A percentile compares a stretch with the other conserved stretches of the same genome.
phyloP scores from a whole-genome alignment of 2,888 invertebrate genomes.

The Eustalomyia histrio region DNA sequence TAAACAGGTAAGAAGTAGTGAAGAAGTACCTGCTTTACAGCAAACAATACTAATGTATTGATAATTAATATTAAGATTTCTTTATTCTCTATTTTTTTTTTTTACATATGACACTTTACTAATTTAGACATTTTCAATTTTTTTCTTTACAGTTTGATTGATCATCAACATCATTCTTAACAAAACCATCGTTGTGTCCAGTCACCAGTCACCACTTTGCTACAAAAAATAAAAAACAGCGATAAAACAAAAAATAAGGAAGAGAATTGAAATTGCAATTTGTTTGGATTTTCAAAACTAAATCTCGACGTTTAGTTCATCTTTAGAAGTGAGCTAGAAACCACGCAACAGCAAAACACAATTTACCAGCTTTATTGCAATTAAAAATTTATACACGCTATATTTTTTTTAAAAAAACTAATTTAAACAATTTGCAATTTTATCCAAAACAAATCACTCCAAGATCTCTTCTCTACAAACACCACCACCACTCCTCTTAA shows the following conservation, averaged over 20 bases:
- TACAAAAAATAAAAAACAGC: neutral
- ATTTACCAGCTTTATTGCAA: conserved; percentile 42
- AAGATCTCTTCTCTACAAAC: conserved; percentile 6
- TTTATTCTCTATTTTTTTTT: neutral
- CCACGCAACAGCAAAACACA: conserved; percentile 6
- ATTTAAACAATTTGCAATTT: conserved; percentile 47
- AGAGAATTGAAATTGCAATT: conserved; percentile 26
- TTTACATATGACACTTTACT: conserved; percentile 8
- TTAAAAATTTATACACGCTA: conserved; percentile 20
- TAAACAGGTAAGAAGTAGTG: neutral
- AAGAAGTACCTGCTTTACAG: neutral
- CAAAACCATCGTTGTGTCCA: conserved; percentile 15
- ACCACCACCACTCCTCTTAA: neutral
- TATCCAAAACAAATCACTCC: neutral
- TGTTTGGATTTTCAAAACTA: conserved; percentile 24
- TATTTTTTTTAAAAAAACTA: conserved; percentile 24
- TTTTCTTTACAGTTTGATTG: conserved; percentile 64
- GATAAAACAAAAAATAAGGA: neutral
- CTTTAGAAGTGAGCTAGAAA: conserved; percentile 51
- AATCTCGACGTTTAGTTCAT: conserved; percentile 58
- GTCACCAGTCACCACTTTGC: conserved; percentile 62
- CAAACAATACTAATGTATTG: neutral
- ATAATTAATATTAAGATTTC: conserved; percentile 23
- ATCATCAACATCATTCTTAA: conserved; percentile 51
- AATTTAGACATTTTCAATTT: conserved; percentile 29